Conservation (phyloP, 2,888 invertebrate genomes). For the Aphrophora alni region DNA sequence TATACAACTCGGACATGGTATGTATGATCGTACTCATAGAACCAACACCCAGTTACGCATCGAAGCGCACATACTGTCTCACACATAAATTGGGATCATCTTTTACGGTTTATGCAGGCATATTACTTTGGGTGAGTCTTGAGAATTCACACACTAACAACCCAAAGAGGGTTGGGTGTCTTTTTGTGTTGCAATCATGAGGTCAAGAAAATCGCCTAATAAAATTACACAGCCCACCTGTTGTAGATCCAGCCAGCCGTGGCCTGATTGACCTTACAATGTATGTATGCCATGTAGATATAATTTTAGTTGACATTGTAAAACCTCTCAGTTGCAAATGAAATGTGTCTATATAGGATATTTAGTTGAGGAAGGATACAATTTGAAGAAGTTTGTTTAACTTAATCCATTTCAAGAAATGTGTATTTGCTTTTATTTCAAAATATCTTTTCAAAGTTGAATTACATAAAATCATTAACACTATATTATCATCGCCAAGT, state of each 20-base stretch:
- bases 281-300: background rate
- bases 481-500: no score
- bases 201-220: background rate
- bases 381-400: no score
- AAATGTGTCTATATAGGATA: no score
- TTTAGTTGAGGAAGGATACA: no score
- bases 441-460: no score
- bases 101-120: background rate
- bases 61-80: background rate
- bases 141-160: background rate
- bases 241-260: background rate
- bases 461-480: no score
- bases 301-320: no score
- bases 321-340: no score
- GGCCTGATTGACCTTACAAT: background rate
- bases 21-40: background rate
- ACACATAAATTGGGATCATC: conserved; percentile 2
- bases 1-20: background rate
- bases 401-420: no score
- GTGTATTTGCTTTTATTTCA: no score
- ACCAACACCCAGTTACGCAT: background rate
- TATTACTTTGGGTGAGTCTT: background rate
- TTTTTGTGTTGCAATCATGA: background rate
- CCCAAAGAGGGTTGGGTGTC: background rate
- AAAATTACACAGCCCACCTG: background rate